Percentiles rank a stretch among this genome's conserved stretches.
Conservation (phyloP, 2,888 invertebrate genomes). For the Drosophila algonquin region DNA sequence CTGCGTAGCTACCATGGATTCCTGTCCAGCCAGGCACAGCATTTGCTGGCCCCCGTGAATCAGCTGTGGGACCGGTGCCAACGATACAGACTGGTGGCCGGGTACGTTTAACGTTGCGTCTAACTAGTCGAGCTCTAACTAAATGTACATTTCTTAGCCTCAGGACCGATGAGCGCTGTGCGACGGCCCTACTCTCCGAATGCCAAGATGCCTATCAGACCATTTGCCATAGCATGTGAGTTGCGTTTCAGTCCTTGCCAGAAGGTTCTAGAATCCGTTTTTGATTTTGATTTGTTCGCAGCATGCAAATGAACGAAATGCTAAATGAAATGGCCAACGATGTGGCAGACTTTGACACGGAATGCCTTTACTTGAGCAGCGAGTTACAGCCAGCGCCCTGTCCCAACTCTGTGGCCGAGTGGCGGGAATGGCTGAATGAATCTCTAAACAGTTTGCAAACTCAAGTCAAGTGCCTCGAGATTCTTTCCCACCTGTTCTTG, state of each 20-base stretch:
- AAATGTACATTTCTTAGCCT: neutral
- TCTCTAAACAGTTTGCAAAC: slow-evolving; percentile 32
- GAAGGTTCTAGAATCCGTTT: neutral
- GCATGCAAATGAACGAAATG: slow-evolving; percentile 7
- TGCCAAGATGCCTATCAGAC: slow-evolving; percentile 33
- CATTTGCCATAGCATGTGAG: slow-evolving; percentile 52
- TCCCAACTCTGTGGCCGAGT: slow-evolving; percentile 8
- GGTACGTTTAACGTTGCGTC: slow-evolving; percentile 22
- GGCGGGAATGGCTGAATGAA: slow-evolving; percentile 38
- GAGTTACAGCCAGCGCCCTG: neutral
- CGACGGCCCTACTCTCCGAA: slow-evolving; percentile 30
- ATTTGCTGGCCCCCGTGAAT: slow-evolving; percentile 21
- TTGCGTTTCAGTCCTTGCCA: neutral
- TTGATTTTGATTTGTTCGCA: slow-evolving; percentile 16
- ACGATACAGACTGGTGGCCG: slow-evolving; percentile 38
- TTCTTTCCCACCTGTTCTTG: slow-evolving; percentile 30
- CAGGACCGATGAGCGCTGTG: slow-evolving; percentile 40
- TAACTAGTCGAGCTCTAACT: neutral
- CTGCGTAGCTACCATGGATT: slow-evolving; percentile 28
- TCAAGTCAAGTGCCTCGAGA: slow-evolving; percentile 52
- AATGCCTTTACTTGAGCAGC: slow-evolving; percentile 10
- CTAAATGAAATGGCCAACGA: slow-evolving; percentile 27
- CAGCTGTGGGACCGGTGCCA: slow-evolving; percentile 59
- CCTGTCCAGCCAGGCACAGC: slow-evolving; percentile 6
- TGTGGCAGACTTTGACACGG: slow-evolving; percentile 25